These are phyloP conservation scores for Petromus typicus DNA, from an alignment of 2,113 vertebrate species.

Conservation along the genomic window DNA sequence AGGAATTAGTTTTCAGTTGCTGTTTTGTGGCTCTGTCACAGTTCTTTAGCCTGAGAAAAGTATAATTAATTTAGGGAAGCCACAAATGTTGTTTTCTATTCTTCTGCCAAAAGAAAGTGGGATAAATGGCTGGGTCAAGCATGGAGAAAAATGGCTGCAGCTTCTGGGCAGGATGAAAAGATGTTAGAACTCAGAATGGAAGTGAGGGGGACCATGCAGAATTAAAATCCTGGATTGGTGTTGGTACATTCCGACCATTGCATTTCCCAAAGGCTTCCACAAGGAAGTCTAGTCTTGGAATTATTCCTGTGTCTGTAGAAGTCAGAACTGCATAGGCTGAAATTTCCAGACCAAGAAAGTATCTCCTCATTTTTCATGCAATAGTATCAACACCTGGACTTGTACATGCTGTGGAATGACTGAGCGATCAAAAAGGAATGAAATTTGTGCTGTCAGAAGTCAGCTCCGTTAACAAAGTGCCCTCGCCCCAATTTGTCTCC, in stretches of 20 bases:
- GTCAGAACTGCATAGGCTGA: neutral
- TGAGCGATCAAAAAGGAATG: constrained; percentile 20
- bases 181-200: constrained; percentile 74
- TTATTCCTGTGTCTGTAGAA: constrained; percentile 28
- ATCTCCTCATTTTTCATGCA: constrained; percentile 12
- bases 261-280: constrained; percentile 41
- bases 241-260: constrained; percentile 32
- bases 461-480: neutral
- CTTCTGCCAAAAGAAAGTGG: constrained; percentile 86
- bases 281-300: neutral
- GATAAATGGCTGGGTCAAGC: constrained; percentile 85
- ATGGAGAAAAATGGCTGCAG: constrained; percentile 81
- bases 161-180: constrained; percentile 80
- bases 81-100: constrained; percentile 87
- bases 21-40: constrained; percentile 89
- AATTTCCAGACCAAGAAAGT: constrained; percentile 26
- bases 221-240: constrained; percentile 48
- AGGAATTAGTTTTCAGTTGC: constrained; percentile 88
- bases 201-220: neutral
- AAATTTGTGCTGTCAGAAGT: neutral
- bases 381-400: neutral
- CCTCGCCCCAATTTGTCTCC: constrained; percentile 10
- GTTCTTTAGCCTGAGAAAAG: constrained; percentile 86
- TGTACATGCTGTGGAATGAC: neutral
- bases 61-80: constrained; percentile 88